These are phyloP conservation scores for Bombus polaris DNA, from an alignment of 1,140 invertebrate genomes.

Conservation along the genomic window DNA sequence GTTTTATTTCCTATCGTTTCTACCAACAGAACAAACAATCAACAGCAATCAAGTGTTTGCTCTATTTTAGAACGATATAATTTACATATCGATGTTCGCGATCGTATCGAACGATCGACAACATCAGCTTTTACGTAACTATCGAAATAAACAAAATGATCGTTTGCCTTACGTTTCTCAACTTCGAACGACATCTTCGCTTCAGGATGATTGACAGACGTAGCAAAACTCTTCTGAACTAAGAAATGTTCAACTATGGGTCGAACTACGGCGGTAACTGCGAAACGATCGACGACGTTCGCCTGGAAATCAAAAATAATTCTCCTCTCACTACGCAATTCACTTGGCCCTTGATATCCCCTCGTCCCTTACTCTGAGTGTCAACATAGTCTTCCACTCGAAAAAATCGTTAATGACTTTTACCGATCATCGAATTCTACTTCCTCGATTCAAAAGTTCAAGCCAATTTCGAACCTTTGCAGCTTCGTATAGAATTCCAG, in stretches of 20 bases:
- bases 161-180: constrained; percentile 66
- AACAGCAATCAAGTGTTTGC: too few species aligned
- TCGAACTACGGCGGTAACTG: not conserved
- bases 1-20: not conserved
- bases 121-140: constrained; percentile 5
- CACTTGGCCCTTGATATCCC: constrained; percentile 11
- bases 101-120: not conserved
- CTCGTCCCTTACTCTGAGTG: constrained; percentile 56
- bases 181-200: constrained; percentile 56
- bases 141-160: constrained; percentile 25
- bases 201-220: not conserved
- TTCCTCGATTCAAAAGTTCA: not conserved
- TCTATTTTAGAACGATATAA: not conserved
- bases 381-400: constrained; percentile 37
- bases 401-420: constrained; percentile 13
- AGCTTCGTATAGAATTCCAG: too few species aligned
- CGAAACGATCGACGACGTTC: constrained; percentile 37
- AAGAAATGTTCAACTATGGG: constrained; percentile 19
- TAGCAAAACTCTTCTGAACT: constrained; percentile 29
- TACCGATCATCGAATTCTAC: constrained; percentile 8
- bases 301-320: constrained; percentile 62
- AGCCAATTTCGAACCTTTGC: not conserved
- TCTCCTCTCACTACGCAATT: constrained; percentile 45
- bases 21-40: not conserved
- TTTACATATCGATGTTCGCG: not conserved